Evolutionary conservation across 2,888 invertebrate genomes (phyloP).

Genomic region (Lepidochitona cinerea): DNA sequence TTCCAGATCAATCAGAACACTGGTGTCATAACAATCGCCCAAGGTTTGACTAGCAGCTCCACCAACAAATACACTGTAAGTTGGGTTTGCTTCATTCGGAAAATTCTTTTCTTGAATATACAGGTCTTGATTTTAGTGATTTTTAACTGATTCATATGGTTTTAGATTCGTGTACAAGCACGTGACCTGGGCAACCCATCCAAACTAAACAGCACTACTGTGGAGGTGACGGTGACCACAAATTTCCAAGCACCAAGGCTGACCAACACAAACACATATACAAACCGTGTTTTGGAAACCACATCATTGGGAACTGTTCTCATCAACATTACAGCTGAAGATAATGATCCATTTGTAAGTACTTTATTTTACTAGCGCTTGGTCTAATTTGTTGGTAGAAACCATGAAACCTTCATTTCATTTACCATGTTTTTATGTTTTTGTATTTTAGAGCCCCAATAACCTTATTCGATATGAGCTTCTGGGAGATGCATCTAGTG

Average conservation of each 20-base stretch:
- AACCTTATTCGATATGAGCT: conserved; percentile 57
- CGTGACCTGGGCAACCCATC: conserved; percentile 56
- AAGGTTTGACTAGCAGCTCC: conserved; percentile 42
- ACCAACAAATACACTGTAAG: conserved; percentile 49
- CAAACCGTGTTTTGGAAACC: conserved; percentile 44
- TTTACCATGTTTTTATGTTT: not conserved
- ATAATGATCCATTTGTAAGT: conserved; percentile 50
- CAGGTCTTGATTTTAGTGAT: no score
- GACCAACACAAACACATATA: conserved; percentile 23
- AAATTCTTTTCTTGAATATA: no score
- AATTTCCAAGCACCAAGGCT: conserved; percentile 55
- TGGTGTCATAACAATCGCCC: conserved; percentile 34
- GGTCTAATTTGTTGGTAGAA: not conserved
- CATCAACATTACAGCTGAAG: conserved; percentile 51
- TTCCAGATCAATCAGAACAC: conserved; percentile 46
- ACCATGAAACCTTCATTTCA: not conserved
- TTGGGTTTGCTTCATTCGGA: not conserved
- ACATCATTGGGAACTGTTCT: conserved; percentile 46
- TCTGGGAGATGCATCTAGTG: conserved; percentile 45
- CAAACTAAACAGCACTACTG: conserved; percentile 40
- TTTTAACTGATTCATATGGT: no score
- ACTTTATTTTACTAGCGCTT: not conserved
- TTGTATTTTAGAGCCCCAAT: conserved; percentile 56
- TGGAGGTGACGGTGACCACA: conserved; percentile 44
- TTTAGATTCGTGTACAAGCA: conserved; percentile 60